A percentile compares a stretch with the other conserved stretches of the same genome.
phyloP scores from a whole-genome alignment of 2,113 vertebrate genomes.

The Albula glossodonta region DNA sequence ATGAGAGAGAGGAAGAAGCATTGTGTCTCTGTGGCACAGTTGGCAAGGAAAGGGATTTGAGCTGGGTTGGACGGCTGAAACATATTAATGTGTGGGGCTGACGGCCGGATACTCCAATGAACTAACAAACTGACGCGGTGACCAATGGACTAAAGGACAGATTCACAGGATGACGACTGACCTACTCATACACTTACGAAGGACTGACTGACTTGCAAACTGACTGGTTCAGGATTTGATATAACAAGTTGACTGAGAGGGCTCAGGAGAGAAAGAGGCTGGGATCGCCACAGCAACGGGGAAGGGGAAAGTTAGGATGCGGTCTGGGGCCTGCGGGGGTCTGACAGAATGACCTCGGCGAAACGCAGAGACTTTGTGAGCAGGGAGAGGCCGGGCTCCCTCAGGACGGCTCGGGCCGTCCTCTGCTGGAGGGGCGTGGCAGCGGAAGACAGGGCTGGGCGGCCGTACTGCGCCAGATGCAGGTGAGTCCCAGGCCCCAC shows the following conservation, averaged over 20 bases:
- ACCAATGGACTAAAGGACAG: background rate
- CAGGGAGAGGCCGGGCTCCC: background rate
- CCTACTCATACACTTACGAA: background rate
- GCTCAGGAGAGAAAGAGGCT: background rate
- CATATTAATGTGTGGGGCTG: background rate
- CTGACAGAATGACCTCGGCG: background rate
- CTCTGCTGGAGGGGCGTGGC: constrained; percentile 51
- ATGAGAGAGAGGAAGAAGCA: constrained; percentile 12
- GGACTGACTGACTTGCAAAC: background rate
- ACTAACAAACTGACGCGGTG: too few species aligned
- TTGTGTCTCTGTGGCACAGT: background rate
- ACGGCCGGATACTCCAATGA: background rate
- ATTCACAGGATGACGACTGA: background rate
- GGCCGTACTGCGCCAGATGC: constrained; percentile 34
- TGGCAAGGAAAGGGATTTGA: constrained; percentile 21
- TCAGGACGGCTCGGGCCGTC: constrained; percentile 33
- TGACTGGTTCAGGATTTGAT: background rate
- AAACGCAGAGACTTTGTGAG: background rate
- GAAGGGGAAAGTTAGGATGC: background rate
- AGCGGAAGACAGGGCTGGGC: constrained; percentile 48
- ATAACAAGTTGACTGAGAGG: too few species aligned
- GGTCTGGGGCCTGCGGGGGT: constrained; percentile 16
- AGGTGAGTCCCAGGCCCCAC: constrained; percentile 49
- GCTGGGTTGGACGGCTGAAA: constrained; percentile 37
- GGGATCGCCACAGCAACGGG: background rate